Evolutionary conservation across 1,140 invertebrate species (phyloP).

Genomic region (Mercenaria mercenaria): DNA sequence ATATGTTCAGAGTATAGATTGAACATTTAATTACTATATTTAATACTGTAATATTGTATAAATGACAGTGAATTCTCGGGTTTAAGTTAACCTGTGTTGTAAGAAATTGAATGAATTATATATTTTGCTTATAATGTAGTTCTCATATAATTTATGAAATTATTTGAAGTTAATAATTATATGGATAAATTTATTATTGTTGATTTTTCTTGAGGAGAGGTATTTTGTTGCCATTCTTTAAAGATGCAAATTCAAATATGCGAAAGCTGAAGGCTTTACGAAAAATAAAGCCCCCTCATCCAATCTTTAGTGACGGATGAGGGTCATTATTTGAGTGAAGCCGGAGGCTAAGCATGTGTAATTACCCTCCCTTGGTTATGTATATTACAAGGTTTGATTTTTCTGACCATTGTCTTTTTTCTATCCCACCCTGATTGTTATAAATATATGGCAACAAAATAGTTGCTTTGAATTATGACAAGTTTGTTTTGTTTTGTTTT

Average conservation of each 20-base stretch:
- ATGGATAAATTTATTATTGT: background rate
- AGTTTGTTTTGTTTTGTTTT: too few relatives aligned
- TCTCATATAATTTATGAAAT: too few relatives aligned
- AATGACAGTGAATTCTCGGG: too few relatives aligned
- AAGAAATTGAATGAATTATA: too few relatives aligned
- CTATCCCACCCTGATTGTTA: background rate
- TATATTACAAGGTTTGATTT: background rate
- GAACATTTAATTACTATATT: too few relatives aligned
- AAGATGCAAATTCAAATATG: background rate
- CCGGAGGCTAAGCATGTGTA: slow-evolving; percentile 23
- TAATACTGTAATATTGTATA: too few relatives aligned
- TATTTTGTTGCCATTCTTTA: background rate
- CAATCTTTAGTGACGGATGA: slow-evolving; percentile 32
- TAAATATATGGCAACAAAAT: background rate
- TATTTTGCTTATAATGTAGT: too few relatives aligned
- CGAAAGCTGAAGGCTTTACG: background rate
- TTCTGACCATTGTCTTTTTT: too few relatives aligned
- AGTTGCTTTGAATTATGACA: background rate
- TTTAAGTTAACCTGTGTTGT: too few relatives aligned
- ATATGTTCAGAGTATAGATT: too few relatives aligned
- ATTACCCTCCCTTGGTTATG: slow-evolving; percentile 57
- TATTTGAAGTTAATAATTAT: too few relatives aligned
- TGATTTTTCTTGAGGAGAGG: background rate
- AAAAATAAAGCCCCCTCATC: slow-evolving; percentile 39
- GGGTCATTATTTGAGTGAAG: slow-evolving; percentile 39